Conservation (phyloP, 2,888 invertebrate genomes). For the Amblyteles armatorius region DNA sequence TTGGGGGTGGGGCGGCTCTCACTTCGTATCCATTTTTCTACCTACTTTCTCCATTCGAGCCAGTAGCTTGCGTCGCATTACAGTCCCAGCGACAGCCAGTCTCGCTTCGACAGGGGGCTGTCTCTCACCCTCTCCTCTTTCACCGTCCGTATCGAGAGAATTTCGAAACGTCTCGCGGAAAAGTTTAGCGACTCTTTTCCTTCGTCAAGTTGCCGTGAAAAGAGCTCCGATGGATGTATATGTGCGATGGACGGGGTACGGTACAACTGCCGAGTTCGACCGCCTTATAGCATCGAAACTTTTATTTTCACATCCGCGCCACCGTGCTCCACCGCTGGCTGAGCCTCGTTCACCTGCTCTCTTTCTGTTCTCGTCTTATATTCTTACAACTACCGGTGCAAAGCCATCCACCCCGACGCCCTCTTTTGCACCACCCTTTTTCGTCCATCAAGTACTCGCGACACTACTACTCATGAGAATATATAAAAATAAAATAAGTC, state of each 20-base stretch:
- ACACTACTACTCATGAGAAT: slow-evolving; percentile 28
- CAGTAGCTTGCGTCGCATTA: slow-evolving; percentile 24
- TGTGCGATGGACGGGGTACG: slow-evolving; percentile 69
- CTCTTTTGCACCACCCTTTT: slow-evolving; percentile 29
- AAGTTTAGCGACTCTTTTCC: slow-evolving; percentile 78
- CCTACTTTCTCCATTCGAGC: slow-evolving; percentile 41
- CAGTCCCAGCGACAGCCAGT: neutral
- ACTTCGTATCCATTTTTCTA: slow-evolving; percentile 40
- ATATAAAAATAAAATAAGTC: slow-evolving; percentile 51
- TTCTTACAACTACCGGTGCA: neutral
- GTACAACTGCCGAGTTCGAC: slow-evolving; percentile 76
- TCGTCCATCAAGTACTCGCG: slow-evolving; percentile 31
- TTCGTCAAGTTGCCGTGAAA: slow-evolving; percentile 76
- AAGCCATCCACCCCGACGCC: slow-evolving; percentile 13
- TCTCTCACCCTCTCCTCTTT: slow-evolving; percentile 15
- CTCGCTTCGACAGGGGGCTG: neutral
- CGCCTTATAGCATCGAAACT: slow-evolving; percentile 71
- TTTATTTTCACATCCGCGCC: slow-evolving; percentile 71
- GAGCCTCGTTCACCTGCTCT: slow-evolving; percentile 54
- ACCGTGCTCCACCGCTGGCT: slow-evolving; percentile 22
- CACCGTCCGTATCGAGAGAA: slow-evolving; percentile 57
- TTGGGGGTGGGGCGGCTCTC: neutral
- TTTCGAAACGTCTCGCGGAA: slow-evolving; percentile 76
- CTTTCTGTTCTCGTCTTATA: slow-evolving; percentile 45
- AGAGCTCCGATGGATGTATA: slow-evolving; percentile 64